Evolutionary conservation across 2,888 invertebrate species (phyloP).

Genomic region (Teleiodes luculella): DNA sequence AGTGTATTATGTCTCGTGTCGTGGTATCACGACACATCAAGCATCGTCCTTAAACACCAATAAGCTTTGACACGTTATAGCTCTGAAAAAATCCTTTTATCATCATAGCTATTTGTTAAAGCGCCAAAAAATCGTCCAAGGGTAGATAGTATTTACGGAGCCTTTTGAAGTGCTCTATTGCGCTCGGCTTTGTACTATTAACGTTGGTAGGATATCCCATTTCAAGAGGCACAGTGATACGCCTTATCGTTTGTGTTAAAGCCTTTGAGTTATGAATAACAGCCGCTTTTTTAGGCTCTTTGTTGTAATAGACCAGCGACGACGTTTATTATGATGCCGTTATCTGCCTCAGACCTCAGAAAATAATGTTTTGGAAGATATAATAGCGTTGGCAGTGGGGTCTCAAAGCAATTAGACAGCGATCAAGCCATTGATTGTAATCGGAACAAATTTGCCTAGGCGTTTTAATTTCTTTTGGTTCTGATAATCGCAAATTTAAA

Average conservation of each 20-base stretch:
- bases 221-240: not conserved
- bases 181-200: not conserved
- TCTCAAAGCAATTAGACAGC: too few species aligned
- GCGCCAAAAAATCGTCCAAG: not conserved
- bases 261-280: not conserved
- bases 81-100: not conserved
- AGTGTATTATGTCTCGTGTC: too few species aligned
- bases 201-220: not conserved
- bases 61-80: too few species aligned
- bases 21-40: too few species aligned
- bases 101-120: not conserved
- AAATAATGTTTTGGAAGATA: too few species aligned
- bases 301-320: not conserved
- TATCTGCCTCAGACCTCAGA: too few species aligned
- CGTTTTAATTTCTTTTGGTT: too few species aligned
- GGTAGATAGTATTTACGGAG: not conserved
- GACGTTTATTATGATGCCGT: too few species aligned
- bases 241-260: not conserved
- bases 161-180: slow-evolving; percentile 4
- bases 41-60: too few species aligned
- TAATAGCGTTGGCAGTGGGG: not conserved
- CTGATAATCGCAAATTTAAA: too few species aligned
- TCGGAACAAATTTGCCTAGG: too few species aligned
- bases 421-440: too few species aligned
- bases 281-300: not conserved